phyloP scores from a whole-genome alignment of 1,140 invertebrate genomes.

The Drosophila hydei region DNA sequence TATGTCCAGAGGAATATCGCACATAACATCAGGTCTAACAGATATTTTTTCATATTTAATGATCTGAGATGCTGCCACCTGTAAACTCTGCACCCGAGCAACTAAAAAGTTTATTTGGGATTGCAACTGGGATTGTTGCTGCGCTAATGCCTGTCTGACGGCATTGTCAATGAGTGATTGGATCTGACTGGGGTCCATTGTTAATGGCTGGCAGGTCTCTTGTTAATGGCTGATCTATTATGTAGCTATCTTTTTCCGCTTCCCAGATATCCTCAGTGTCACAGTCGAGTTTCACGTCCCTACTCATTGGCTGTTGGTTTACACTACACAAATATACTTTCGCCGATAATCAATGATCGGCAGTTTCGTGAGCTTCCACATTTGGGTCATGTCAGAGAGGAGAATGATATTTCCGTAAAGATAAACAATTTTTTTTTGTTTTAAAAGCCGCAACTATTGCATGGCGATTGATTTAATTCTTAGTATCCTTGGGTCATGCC shows the following conservation, averaged over 20 bases:
- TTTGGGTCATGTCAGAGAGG: background rate
- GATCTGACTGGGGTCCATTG: conserved; percentile 4
- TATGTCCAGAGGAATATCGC: background rate
- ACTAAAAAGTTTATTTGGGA: background rate
- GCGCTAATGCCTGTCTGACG: conserved; percentile 5
- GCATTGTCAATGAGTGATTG: conserved; percentile 7
- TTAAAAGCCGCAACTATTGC: background rate
- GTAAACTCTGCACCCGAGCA: conserved; percentile 4
- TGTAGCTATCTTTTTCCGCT: background rate
- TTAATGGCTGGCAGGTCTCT: background rate
- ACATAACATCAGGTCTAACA: background rate
- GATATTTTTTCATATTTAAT: no score
- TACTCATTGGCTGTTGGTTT: conserved; percentile 4
- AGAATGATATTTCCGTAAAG: background rate
- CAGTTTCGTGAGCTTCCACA: background rate
- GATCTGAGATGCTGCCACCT: conserved; percentile 13
- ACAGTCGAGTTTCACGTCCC: background rate
- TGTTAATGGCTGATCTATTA: background rate
- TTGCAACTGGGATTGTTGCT: background rate
- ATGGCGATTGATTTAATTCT: background rate
- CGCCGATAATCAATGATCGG: background rate
- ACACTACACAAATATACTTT: background rate
- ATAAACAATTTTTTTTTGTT: background rate
- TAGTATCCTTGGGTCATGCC: no score
- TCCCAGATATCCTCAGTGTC: background rate